A percentile compares a stretch with the other conserved stretches of the same genome.
These are phyloP conservation scores for Triops longicaudatus DNA, from an alignment of 1,140 invertebrate genomes.

Conservation along the genomic window DNA sequence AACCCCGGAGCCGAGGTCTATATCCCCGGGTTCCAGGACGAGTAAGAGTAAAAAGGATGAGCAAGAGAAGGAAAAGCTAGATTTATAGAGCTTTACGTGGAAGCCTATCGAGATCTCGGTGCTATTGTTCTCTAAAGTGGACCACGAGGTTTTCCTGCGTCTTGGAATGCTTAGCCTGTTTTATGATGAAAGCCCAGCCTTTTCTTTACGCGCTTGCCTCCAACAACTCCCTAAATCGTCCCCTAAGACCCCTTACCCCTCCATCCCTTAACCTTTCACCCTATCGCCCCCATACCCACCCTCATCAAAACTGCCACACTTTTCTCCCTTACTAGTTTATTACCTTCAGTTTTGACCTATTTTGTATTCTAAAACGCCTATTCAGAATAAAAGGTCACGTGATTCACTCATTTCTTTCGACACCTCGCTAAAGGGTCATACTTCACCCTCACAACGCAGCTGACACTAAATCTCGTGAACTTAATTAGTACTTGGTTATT, in stretches of 20 bases:
- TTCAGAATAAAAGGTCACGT: no score
- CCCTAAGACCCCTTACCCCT: background rate
- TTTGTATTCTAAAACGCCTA: no score
- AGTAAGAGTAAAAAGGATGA: constrained; percentile 4
- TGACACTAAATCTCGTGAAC: no score
- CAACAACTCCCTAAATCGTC: constrained; percentile 1
- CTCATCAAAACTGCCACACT: no score
- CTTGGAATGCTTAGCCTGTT: background rate
- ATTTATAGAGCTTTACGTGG: constrained; percentile 1
- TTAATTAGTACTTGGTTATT: no score
- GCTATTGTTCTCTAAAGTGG: constrained; percentile 10
- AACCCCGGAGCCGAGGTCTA: background rate
- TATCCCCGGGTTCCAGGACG: background rate
- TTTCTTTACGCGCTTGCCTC: background rate
- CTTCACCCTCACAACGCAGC: no score
- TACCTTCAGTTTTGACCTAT: no score
- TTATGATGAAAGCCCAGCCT: constrained; percentile 13
- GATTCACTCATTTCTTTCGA: no score
- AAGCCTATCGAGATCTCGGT: constrained; percentile 1
- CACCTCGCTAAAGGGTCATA: no score
- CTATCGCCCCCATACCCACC: no score
- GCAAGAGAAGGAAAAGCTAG: background rate
- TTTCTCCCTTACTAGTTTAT: no score
- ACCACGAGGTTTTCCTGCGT: background rate
- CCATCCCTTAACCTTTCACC: background rate